Base-by-base conservation (phyloP, 2,797 vertebrate species). In the Lithobates sylvaticus region DNA sequence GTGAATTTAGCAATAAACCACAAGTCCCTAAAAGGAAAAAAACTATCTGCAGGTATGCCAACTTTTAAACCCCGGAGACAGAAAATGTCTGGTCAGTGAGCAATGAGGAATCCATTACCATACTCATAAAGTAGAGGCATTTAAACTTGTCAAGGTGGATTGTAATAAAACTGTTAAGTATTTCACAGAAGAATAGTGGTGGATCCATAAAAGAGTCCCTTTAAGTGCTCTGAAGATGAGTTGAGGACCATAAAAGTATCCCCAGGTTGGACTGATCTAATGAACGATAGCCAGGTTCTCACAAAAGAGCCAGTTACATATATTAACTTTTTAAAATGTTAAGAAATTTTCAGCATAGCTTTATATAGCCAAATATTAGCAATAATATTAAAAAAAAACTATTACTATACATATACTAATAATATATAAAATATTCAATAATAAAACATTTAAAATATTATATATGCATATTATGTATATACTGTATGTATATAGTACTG, bases 81-180 rank as follows among this genome's bases (percentile, higher is more conserved):
- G n/a, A 73, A 72, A 39, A 23, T 42, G 32, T 72, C 32, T 72
- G 32, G 70, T n/a, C 36, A 73, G 39, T 73, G 34, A 44, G 32
- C 39, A 73, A 42, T 73, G 71, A 42, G 39, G 39, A 73, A 73
- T 73, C 36, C 39, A 73, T 73, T 42, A 73, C 71, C 71, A 67
- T 29, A 29, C 65, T 26, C 71, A 44, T 73, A 42, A 42, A 67
- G 21, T 6, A 73, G 36, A 73, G 23, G 44, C 23, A 73, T 73
- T 73, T 73, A 73, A 73, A 73, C 71, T 47, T 73, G 71, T n/a
- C 71, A 73, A n/a, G 36, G 71, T 73, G 16, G 36, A 44, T 42
- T 26, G 71, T 42, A 73, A 73, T 73, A 73, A 73, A 73, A 73
- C 36, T 44, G 23, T 73, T 44, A 73, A n/a, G 21, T 34, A 12